Evolutionary conservation across 2,797 vertebrate genomes (phyloP), one percentile per base, ranked within the genome.

Genomic region (Euthynnus affinis): DNA sequence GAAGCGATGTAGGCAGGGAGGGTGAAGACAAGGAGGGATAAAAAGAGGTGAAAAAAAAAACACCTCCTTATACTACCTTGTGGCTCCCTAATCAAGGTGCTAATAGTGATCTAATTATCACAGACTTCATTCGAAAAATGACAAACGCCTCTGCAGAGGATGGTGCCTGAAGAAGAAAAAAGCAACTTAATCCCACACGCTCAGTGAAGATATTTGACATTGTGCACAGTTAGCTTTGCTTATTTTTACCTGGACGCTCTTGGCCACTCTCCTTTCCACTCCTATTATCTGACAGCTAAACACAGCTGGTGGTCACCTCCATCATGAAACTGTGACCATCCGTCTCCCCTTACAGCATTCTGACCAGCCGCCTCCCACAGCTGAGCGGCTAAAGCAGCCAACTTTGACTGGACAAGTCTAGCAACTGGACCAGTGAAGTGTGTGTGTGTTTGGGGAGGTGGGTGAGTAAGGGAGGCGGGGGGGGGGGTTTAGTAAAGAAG

Each of bases 21-120:
- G n/a, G 40, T n/a, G 40, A 34, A 69, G 25, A 67, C 22, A 52
- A 27, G 1, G 6, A 29, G 62, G 40, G 44, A 72, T 42, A 58
- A 71, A 14, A 88, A 61, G 46, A 67, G 20, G 13, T 29, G 55
- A 42, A 34, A 58, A n/a, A 44, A 27, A 44, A 27, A 59, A 9
- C 20, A 42, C 42, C 48, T 53, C 56, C 44, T 37, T 42, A 18
- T 56, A 67, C 27, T 58, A 67, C 27, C 23, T 34, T 46, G 58
- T 74, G 61, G 76, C 60, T 63, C 71, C 76, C 59, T 83, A 65
- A 88, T 80, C 59, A 81, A 9, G 65, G 27, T 32, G 59, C 67
- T 85, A 68, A 73, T 55, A 74, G 81, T 71, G 69, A 89, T 87
- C 75, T 81, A 71, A 89, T 91, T 89, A 84, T 82, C 42, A 76